Evolutionary conservation across 2,113 vertebrate genomes (phyloP), one percentile per base, ranked within the genome.

Genomic region (Eulemur macaco): DNA sequence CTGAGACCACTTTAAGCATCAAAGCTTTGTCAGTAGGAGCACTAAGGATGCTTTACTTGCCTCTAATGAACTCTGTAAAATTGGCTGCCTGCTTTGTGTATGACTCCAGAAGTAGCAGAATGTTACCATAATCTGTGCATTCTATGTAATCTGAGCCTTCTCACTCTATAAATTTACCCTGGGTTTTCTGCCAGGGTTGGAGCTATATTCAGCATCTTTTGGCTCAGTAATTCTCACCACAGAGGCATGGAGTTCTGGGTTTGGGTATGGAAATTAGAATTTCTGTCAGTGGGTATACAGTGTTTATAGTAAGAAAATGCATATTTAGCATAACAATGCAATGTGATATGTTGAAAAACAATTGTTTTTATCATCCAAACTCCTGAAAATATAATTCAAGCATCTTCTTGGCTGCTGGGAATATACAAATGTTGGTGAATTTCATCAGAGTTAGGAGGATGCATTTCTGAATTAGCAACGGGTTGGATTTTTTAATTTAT

Each of bases 21-120:
- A 84, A 37, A 45, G 77, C 50, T 83, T 82, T 47, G 27, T 87
- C 81, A 82, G 81, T 52, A 73, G 27, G 84, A 18, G 5, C 14
- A 56, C 82, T 74, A 73, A 90, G 73, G 34, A 50, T 78, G 68
- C 47, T 73, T 91, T 37, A n/a, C 60, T 80, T 93, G 37, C 27
- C 68, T 86, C 91, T 95, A 89, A 91, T 37, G 63, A 91, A 91
- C 82, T 81, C 5, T 81, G 45, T 76, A 71, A 93, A 94, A 39
- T 54, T 63, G 80, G 74, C 91, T 78, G 23, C 78, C 71, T 68
- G 50, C 63, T 94, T 93, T 54, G 63, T 20, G 11, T 83, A 25
- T n/a, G 56, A 93, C 45, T 96, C 37, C 54, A 84, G 54, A 94
- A 91, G 45, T n/a, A 95, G 58, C 73, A 85, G n/a, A 77, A 76